phyloP scores from a whole-genome alignment of 1,140 invertebrate genomes.

The Aphidius gifuensis region DNA sequence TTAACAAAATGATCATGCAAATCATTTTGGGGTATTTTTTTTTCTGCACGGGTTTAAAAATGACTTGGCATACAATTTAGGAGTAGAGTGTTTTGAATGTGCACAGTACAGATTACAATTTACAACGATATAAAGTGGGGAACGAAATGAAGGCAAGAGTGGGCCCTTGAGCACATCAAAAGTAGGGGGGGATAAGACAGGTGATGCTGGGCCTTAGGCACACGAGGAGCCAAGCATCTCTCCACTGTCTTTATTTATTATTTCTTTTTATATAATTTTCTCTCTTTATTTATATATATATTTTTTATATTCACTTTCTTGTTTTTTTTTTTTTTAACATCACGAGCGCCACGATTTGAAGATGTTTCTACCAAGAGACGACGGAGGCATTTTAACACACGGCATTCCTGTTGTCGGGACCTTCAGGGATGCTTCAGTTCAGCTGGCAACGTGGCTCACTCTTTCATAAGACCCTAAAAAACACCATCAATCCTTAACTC shows the following conservation, averaged over 20 bases:
- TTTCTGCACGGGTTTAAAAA: too few species aligned
- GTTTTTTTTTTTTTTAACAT: conserved; percentile 12
- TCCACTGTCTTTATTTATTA: neutral
- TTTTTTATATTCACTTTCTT: neutral
- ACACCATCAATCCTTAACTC: neutral
- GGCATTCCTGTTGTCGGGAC: conserved; percentile 48
- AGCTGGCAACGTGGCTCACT: conserved; percentile 48
- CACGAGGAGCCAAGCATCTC: conserved; percentile 29
- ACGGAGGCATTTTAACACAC: conserved; percentile 52
- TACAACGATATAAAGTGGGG: conserved; percentile 2
- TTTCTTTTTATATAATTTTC: conserved; percentile 1
- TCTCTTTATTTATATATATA: conserved; percentile 4
- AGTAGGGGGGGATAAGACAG: conserved; percentile 43
- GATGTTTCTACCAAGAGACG: conserved; percentile 19
- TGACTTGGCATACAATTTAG: too few species aligned
- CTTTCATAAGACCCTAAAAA: conserved; percentile 27
- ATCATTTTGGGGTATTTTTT: too few species aligned
- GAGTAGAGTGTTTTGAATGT: too few species aligned
- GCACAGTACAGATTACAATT: neutral
- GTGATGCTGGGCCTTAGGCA: conserved; percentile 50
- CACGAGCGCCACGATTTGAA: conserved; percentile 19
- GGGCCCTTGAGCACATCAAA: conserved; percentile 22
- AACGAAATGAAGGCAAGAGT: conserved; percentile 9
- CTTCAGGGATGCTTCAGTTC: conserved; percentile 39
- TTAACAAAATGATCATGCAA: too few species aligned